Conservation (phyloP, 2,113 vertebrate genomes). For the Syngnathoides biaculeatus region DNA sequence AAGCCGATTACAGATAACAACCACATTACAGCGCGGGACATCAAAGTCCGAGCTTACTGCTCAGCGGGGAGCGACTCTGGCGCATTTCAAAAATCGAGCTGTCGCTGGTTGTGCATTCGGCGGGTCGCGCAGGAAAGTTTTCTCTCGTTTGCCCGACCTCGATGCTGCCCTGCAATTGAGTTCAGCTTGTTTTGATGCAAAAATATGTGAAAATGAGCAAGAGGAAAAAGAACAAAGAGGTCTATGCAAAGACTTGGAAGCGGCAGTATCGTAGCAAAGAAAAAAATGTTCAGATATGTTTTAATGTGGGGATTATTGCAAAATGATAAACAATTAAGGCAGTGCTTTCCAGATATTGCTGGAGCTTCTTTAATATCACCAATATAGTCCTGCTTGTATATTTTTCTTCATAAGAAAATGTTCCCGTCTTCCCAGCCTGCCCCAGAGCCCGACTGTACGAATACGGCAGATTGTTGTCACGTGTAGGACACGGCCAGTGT, state of each 20-base stretch:
- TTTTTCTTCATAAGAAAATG: too few relatives aligned
- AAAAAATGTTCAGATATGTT: background rate
- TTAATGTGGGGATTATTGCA: background rate
- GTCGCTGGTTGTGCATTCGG: conserved; percentile 89
- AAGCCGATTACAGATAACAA: conserved; percentile 98
- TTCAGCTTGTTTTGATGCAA: conserved; percentile 71
- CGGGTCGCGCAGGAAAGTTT: conserved; percentile 91
- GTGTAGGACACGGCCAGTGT: too few relatives aligned
- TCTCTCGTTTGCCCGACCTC: conserved; percentile 82
- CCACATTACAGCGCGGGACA: conserved; percentile 88
- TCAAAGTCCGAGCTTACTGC: conserved; percentile 89
- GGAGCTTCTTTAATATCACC: too few relatives aligned
- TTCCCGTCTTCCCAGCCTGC: too few relatives aligned
- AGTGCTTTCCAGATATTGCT: too few relatives aligned
- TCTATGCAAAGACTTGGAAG: conserved; percentile 20
- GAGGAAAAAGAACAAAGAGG: background rate
- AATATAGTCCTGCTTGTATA: too few relatives aligned
- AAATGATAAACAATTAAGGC: conserved; percentile 5
- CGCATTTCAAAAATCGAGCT: conserved; percentile 91
- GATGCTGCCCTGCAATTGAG: conserved; percentile 76
- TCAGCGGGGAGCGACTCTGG: conserved; percentile 93
- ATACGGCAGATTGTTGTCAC: too few relatives aligned
- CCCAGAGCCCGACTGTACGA: too few relatives aligned
- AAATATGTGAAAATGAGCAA: conserved; percentile 35
- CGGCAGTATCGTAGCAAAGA: conserved; percentile 7